These are phyloP conservation scores for Drosophila ercepeae DNA, from an alignment of 1,140 invertebrate genomes.

Conservation along the genomic window DNA sequence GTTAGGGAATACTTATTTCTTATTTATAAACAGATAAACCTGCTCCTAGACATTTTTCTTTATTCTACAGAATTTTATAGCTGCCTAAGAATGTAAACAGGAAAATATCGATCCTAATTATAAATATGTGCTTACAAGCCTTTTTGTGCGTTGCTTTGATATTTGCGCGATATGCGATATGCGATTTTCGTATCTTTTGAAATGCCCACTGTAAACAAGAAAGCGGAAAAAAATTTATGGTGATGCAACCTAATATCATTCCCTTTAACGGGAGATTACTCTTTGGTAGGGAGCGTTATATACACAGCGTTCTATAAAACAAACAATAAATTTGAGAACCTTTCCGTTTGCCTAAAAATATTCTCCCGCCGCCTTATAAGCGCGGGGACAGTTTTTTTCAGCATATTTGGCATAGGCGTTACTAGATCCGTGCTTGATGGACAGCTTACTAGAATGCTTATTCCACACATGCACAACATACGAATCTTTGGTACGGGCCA, in stretches of 20 bases:
- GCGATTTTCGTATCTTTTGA: not conserved
- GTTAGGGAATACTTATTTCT: not conserved
- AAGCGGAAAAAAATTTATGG: not conserved
- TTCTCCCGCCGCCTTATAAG: constrained; percentile 84
- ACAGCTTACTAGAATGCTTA: constrained; percentile 85
- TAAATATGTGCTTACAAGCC: too few species aligned
- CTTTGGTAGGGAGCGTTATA: constrained; percentile 31
- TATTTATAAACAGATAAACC: too few species aligned
- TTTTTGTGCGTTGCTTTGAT: not conserved
- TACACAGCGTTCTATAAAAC: constrained; percentile 7
- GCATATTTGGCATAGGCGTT: constrained; percentile 86
- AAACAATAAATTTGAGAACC: not conserved
- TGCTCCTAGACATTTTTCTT: not conserved
- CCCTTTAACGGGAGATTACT: not conserved
- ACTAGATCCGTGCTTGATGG: constrained; percentile 84
- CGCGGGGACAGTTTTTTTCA: constrained; percentile 86
- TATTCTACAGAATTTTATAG: not conserved
- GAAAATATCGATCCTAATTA: too few species aligned
- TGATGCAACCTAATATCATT: not conserved
- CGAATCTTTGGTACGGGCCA: constrained; percentile 85
- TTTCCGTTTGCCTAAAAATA: constrained; percentile 75
- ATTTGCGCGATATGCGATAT: not conserved
- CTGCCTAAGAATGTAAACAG: not conserved
- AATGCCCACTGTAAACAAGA: not conserved
- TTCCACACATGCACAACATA: constrained; percentile 89